These are phyloP conservation scores for Gasteruption jaculator DNA, from an alignment of 2,888 invertebrate genomes.

Conservation along the genomic window DNA sequence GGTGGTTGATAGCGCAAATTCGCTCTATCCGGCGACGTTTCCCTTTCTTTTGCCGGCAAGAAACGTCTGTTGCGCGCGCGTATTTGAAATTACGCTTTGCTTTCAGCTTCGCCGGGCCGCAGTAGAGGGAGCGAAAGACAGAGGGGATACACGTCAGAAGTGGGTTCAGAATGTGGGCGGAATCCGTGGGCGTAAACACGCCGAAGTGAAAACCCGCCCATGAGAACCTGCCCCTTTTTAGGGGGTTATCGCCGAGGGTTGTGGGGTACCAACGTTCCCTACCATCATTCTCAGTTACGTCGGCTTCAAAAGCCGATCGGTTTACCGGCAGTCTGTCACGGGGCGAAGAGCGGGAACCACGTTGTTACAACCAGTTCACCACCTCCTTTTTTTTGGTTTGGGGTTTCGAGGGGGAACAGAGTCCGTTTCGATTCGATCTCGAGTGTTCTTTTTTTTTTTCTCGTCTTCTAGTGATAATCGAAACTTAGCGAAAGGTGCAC, in stretches of 20 bases:
- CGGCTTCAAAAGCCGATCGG: constrained; percentile 35
- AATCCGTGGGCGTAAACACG: constrained; percentile 44
- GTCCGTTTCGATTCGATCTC: not conserved
- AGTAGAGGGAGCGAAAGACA: constrained; percentile 13
- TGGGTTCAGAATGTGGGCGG: constrained; percentile 38
- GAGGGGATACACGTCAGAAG: constrained; percentile 31
- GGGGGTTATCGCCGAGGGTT: constrained; percentile 25
- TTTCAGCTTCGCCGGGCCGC: constrained; percentile 21
- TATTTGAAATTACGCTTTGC: constrained; percentile 36
- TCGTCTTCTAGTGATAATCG: too few relatives aligned
- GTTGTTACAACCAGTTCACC: constrained; percentile 48
- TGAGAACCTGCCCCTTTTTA: constrained; percentile 44
- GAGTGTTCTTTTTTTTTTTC: not conserved
- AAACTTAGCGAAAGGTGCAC: too few relatives aligned
- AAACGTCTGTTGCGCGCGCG: constrained; percentile 39
- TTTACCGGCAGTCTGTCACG: constrained; percentile 50
- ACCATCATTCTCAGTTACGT: constrained; percentile 24
- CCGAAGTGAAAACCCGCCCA: too few relatives aligned
- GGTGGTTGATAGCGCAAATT: too few relatives aligned
- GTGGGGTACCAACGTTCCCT: constrained; percentile 22
- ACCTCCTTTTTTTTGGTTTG: constrained; percentile 23
- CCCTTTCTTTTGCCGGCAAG: constrained; percentile 10
- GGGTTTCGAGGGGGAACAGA: too few relatives aligned
- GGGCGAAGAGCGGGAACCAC: constrained; percentile 51
- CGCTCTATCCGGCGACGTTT: too few relatives aligned